phyloP scores from a whole-genome alignment of 2,113 vertebrate species.

The Amblyornis subalaris region DNA sequence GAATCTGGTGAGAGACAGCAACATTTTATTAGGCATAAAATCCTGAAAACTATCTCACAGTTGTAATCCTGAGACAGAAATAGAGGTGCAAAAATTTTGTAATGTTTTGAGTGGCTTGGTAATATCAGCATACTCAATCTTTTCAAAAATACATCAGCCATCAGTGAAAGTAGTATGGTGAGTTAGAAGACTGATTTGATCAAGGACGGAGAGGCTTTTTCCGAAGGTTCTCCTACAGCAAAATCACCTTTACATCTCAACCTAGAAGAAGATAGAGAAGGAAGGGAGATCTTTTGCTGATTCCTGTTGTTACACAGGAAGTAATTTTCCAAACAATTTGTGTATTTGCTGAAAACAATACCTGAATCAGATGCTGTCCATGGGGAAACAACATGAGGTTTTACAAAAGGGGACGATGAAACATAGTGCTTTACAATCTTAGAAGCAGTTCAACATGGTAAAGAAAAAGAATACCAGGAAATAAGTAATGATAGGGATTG shows the following conservation, averaged over 20 bases:
- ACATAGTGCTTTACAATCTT: background rate
- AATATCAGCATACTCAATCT: background rate
- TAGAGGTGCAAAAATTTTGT: slow-evolving; percentile 5
- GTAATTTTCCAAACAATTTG: background rate
- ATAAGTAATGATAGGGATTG: background rate
- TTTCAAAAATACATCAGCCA: background rate
- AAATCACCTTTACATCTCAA: background rate
- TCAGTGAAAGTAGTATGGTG: background rate
- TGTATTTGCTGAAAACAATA: background rate
- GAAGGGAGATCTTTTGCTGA: background rate
- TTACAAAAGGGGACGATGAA: background rate
- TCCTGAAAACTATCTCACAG: background rate
- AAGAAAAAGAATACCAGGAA: background rate
- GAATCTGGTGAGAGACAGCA: slow-evolving; percentile 6
- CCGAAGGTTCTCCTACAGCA: background rate
- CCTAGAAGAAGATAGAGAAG: background rate
- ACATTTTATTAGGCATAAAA: slow-evolving; percentile 25
- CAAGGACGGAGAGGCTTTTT: background rate
- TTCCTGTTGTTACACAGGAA: background rate
- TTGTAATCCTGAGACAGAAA: slow-evolving; percentile 13
- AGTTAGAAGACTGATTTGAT: background rate
- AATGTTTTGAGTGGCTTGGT: background rate
- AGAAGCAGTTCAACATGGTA: background rate
- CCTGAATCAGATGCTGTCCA: background rate
- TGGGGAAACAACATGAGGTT: background rate